These are phyloP conservation scores for Oscheius sp. DNA, from an alignment of 2,888 invertebrate species.

Conservation along the genomic window DNA sequence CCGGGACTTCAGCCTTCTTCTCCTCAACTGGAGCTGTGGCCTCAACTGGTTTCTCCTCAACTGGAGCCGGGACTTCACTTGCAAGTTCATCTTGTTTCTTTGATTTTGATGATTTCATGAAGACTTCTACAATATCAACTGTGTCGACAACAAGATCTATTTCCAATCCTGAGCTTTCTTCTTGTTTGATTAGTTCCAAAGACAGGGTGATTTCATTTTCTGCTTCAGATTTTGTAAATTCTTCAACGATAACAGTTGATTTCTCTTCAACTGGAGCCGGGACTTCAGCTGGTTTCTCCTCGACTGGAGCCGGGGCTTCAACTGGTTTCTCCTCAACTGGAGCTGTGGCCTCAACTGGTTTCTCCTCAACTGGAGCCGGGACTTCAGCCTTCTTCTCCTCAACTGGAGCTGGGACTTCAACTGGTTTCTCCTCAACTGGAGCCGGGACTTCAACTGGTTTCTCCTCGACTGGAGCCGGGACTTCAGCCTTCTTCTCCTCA, in stretches of 20 bases:
- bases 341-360: background rate
- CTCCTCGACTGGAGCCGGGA: background rate
- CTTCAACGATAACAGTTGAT: background rate
- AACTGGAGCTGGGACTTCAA: background rate
- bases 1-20: background rate
- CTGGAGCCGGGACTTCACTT: background rate
- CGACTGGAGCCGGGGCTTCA: background rate
- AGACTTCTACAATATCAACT: constrained; percentile 1
- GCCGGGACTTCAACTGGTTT: background rate
- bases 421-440: constrained; percentile 2
- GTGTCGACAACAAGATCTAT: constrained; percentile 14
- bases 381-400: background rate
- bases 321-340: background rate
- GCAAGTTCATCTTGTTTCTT: background rate
- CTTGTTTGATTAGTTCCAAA: background rate
- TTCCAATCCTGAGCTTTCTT: constrained; percentile 10
- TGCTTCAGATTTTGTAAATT: background rate
- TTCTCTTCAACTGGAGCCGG: background rate
- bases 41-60: constrained; percentile 9
- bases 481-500: background rate
- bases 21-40: constrained; percentile 8
- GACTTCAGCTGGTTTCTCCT: background rate
- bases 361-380: background rate
- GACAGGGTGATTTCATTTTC: background rate
- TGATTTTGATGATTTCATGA: background rate